Evolutionary conservation across 2,888 invertebrate species (phyloP).

Genomic region (Dysmachus trigonus): DNA sequence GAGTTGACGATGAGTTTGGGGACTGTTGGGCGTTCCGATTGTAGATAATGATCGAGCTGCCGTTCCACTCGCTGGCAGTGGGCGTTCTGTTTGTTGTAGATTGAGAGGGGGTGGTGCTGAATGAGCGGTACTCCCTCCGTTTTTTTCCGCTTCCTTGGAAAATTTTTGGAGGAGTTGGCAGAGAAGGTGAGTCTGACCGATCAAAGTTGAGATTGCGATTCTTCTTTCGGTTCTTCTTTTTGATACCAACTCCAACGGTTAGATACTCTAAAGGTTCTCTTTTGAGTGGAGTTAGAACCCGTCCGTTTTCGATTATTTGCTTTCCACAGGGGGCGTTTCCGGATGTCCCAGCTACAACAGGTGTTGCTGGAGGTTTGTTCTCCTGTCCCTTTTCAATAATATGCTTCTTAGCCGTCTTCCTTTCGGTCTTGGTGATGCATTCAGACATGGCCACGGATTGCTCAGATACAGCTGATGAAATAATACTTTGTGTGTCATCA

Average conservation of each 20-base stretch:
- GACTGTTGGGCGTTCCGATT: constrained; percentile 68
- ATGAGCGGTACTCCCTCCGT: constrained; percentile 68
- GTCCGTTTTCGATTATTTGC: constrained; percentile 61
- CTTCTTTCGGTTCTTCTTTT: constrained; percentile 76
- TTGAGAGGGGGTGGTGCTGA: constrained; percentile 60
- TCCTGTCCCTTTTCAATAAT: constrained; percentile 61
- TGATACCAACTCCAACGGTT: constrained; percentile 72
- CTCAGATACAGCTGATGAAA: constrained; percentile 80
- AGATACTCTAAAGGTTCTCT: constrained; percentile 80
- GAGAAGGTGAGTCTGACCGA: constrained; percentile 75
- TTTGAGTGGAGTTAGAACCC: constrained; percentile 72
- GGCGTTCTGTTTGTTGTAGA: constrained; percentile 48
- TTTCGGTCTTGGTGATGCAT: constrained; percentile 70
- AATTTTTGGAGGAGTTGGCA: constrained; percentile 74
- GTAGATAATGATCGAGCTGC: constrained; percentile 76
- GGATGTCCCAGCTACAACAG: constrained; percentile 50
- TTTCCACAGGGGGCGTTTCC: constrained; percentile 48
- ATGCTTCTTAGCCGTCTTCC: constrained; percentile 64
- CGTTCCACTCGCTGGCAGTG: constrained; percentile 70
- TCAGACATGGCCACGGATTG: constrained; percentile 76
- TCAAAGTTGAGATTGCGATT: constrained; percentile 69
- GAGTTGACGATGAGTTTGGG: constrained; percentile 66
- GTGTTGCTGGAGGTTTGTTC: constrained; percentile 55
- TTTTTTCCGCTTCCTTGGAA: constrained; percentile 69
- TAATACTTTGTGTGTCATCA: constrained; percentile 76